Evolutionary conservation across 2,888 invertebrate genomes (phyloP), one percentile per base, ranked within the genome.

Genomic region (Apamea crenata): DNA sequence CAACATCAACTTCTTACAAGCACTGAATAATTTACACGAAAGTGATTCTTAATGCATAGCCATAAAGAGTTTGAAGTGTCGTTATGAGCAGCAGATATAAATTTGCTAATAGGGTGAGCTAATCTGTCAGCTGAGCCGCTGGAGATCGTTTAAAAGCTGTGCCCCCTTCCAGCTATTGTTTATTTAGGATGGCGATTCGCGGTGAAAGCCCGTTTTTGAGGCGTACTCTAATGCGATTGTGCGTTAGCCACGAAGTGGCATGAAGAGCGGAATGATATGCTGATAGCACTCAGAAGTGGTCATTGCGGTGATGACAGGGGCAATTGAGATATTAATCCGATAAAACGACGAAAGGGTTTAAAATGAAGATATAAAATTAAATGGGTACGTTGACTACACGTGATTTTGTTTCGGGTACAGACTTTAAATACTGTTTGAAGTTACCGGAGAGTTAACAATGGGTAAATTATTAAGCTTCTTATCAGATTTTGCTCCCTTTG

Each of bases 61-160:
- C 47, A 73, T 89, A 91, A 81, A 79, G 78, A 59, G 81, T 75
- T 59, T 53, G 53, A 56, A 77, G 78, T 32, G 72, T 82, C 77
- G 76, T 80, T 84, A 78, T 78, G 74, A 78, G 80, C 80, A 78
- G 89, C 82, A 91, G 84, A 87, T 88, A 82, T 90, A 91, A 92
- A 81, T 91, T 93, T 92, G 94, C 90, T 93, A 93, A 93, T 94
- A 91, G 94, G 95, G 94, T 91, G 91, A 91, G 94, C 95, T 97
- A 96, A 97, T 97, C 96, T 96, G 95, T 95, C 95, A 96, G 96
- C 96, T 96, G 96, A 96, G 95, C 94, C 94, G 92, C 93, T 94
- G 93, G 94, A 96, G 95, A 96, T 95, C 96, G 95, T 95, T 96
- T 96, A 95, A 96, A 96, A 96, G 96, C 96, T 92, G 92, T 93